A percentile compares a stretch with the other conserved stretches of the same genome.
These are phyloP conservation scores for Euplexia lucipara DNA, from an alignment of 2,888 invertebrate species.

Conservation along the genomic window DNA sequence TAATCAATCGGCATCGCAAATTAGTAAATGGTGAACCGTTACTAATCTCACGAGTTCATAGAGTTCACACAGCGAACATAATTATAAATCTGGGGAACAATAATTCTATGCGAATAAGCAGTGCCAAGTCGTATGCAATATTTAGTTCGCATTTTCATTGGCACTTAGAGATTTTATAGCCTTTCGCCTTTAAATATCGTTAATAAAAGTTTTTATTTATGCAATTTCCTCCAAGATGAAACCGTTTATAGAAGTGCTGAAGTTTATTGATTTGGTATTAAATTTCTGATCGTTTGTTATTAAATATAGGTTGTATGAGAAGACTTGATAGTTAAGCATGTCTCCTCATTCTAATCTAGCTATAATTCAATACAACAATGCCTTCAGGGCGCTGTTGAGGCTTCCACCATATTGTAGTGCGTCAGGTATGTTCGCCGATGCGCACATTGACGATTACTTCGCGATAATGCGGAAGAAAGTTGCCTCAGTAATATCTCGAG, in stretches of 20 bases:
- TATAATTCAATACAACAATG: too few species aligned
- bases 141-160: conserved; percentile 17
- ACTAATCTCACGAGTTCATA: conserved; percentile 37
- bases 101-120: background rate
- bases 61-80: conserved; percentile 35
- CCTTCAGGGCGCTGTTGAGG: too few species aligned
- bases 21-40: conserved; percentile 38
- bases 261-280: conserved; percentile 25
- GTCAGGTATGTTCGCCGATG: too few species aligned
- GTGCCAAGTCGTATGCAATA: conserved; percentile 18
- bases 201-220: conserved; percentile 18
- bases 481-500: too few species aligned
- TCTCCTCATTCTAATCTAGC: conserved; percentile 1
- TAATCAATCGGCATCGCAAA: conserved; percentile 8
- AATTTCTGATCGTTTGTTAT: conserved; percentile 12
- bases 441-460: too few species aligned
- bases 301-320: too few species aligned
- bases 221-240: conserved; percentile 29
- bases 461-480: too few species aligned
- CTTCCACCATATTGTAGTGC: too few species aligned
- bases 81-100: conserved; percentile 14
- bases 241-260: conserved; percentile 12
- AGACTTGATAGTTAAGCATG: background rate
- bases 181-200: conserved; percentile 11
- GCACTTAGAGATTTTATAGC: conserved; percentile 22